These are phyloP conservation scores for Odocoileus hemionus DNA, from an alignment of 2,113 vertebrate genomes.

Conservation along the genomic window DNA sequence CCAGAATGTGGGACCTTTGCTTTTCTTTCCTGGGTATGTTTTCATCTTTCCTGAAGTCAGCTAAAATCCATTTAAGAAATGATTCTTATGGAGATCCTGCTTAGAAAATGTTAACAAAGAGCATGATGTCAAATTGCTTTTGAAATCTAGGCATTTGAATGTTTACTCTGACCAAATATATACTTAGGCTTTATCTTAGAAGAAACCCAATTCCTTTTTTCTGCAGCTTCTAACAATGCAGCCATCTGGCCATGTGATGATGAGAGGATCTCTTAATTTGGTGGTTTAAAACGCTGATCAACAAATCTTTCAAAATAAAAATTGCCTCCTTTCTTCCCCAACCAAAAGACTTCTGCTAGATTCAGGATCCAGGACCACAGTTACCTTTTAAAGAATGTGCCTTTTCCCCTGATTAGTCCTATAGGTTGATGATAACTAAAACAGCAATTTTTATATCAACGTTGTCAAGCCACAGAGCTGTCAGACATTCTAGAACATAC, in stretches of 20 bases:
- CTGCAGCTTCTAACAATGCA: constrained; percentile 48
- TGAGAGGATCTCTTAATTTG: constrained; percentile 51
- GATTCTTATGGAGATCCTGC: constrained; percentile 15
- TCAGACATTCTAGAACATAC: background rate
- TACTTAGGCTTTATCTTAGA: constrained; percentile 40
- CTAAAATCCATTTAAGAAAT: constrained; percentile 27
- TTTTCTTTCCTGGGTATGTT: background rate
- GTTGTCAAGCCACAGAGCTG: background rate
- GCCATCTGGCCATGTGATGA: constrained; percentile 51
- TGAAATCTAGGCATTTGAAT: constrained; percentile 50
- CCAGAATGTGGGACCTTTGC: background rate
- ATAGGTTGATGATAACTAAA: background rate
- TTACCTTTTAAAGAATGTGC: constrained; percentile 1
- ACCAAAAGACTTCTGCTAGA: constrained; percentile 36
- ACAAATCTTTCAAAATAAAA: constrained; percentile 49
- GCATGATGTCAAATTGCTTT: background rate
- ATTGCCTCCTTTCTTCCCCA: constrained; percentile 52
- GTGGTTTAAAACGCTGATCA: constrained; percentile 61
- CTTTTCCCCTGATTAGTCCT: background rate
- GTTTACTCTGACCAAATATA: constrained; percentile 24
- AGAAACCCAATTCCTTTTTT: constrained; percentile 35
- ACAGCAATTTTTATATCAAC: background rate
- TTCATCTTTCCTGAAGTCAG: constrained; percentile 37
- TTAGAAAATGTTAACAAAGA: constrained; percentile 46
- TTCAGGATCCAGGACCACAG: background rate